These are phyloP conservation scores for Pelochelys cantorii DNA, from an alignment of 2,797 vertebrate genomes.

Conservation along the genomic window DNA sequence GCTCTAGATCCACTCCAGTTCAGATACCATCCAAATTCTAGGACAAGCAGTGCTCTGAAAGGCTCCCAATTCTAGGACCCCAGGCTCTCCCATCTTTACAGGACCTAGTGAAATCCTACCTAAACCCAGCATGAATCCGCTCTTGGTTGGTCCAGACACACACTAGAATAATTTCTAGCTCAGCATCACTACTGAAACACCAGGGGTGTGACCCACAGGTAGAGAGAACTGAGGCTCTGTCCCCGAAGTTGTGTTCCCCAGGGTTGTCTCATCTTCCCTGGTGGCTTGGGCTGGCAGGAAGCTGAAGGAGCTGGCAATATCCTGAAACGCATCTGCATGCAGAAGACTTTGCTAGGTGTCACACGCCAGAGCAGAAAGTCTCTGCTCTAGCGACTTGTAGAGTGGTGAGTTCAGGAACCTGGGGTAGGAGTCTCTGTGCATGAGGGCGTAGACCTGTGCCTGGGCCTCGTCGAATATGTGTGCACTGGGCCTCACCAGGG, in stretches of 20 bases:
- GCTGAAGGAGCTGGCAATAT: not conserved
- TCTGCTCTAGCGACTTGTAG: conserved; percentile 40
- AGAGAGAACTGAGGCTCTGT: not conserved
- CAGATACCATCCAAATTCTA: not conserved
- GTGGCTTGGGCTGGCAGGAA: no score
- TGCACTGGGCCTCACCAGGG: conserved; percentile 24
- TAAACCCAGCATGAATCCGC: not conserved
- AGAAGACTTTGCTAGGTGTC: not conserved
- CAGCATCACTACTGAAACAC: not conserved
- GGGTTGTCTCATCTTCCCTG: not conserved
- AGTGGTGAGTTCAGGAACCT: conserved; percentile 37
- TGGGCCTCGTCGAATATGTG: conserved; percentile 45
- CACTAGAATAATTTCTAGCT: not conserved
- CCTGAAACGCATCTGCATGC: not conserved
- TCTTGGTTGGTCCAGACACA: not conserved
- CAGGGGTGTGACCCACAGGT: not conserved
- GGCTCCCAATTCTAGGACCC: not conserved
- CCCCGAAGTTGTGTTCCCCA: not conserved
- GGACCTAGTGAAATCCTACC: not conserved
- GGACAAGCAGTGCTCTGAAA: not conserved
- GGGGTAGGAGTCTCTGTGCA: conserved; percentile 51
- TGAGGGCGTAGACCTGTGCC: conserved; percentile 35
- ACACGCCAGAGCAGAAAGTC: not conserved
- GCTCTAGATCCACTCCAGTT: not conserved
- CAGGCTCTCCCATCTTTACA: not conserved